These are phyloP conservation scores for Limnephilus lunatus DNA, from an alignment of 2,888 invertebrate species.

Conservation along the genomic window DNA sequence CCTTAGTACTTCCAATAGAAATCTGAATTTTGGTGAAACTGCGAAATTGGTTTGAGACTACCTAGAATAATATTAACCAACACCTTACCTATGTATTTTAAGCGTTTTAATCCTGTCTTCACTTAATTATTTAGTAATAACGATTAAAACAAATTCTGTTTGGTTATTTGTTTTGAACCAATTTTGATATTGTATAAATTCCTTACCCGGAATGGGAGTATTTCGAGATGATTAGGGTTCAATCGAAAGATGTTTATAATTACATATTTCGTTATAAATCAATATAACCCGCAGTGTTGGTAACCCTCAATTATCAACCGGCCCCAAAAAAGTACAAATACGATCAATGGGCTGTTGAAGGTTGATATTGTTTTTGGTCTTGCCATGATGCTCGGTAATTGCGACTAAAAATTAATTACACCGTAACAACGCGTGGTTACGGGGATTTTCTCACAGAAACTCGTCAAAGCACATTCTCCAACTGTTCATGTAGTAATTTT, in stretches of 20 bases:
- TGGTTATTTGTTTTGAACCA: not conserved
- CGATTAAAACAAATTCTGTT: not conserved
- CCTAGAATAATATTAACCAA: too few species aligned
- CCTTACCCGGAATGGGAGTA: slow-evolving; percentile 16
- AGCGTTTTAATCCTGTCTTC: not conserved
- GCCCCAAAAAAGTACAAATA: slow-evolving; percentile 11
- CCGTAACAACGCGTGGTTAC: not conserved
- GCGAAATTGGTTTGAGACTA: too few species aligned
- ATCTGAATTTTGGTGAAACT: too few species aligned
- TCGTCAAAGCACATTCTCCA: slow-evolving; percentile 20
- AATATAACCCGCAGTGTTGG: slow-evolving; percentile 18
- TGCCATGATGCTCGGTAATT: not conserved
- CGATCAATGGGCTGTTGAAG: slow-evolving; percentile 25
- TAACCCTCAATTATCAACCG: slow-evolving; percentile 18
- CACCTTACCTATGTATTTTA: not conserved
- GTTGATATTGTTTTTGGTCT: slow-evolving; percentile 8
- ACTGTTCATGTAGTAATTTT: not conserved
- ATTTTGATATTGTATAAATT: not conserved
- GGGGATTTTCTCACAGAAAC: slow-evolving; percentile 22
- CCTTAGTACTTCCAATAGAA: too few species aligned
- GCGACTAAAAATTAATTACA: slow-evolving; percentile 26
- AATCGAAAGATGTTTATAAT: slow-evolving; percentile 37
- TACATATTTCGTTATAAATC: slow-evolving; percentile 42
- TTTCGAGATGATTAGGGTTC: slow-evolving; percentile 20
- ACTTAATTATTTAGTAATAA: not conserved